Base-by-base conservation (phyloP, 1,140 invertebrate species). In the Cotesia glomerata region DNA sequence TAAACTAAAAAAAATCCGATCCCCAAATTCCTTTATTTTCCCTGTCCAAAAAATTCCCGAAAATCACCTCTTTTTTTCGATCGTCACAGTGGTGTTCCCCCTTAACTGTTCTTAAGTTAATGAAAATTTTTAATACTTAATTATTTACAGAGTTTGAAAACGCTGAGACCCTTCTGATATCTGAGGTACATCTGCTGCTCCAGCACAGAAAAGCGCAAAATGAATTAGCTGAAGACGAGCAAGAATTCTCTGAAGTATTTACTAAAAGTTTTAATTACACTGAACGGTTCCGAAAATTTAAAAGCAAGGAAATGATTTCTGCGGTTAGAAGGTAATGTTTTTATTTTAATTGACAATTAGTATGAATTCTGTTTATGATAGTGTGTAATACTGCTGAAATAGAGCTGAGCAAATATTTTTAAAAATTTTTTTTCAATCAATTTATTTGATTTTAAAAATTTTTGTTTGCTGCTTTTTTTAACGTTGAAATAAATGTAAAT, bases 211-310 rank as follows among this genome's bases (percentile, higher is more conserved):
- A 99, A 88, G 93, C 94, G 45, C 97, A 99, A 85, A 99, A 98
- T 87, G 97, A 99, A 88, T 97, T 93, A 65, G 96, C 97, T 1
- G 98, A 99, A 84, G 98, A 99, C 77, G 98, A 99, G 83, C 97
- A 98, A 87, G 96, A 98, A 87, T 93, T 99, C 81, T 98, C 97
- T 0, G 97, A 99, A 86, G 97, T 99, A 16, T 99, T 99, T 81
- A 95, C 97, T 90, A 99, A 99, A 86, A 99, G 97, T 0, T 88
- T 98, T 3, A 97, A 96, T 62, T 99, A 99, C 80, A 98, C 97
- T 35, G 94, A 97, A 79, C 90, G 97, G 78, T 99, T 99, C 85
- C 91, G 95, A 26, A 97, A 98, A 82, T 99, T 99, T 85, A 98
- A 98, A 85, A 99, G 99, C 82, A 95, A 98, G 82, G 98, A 99